These are phyloP conservation scores for Nyctalus aviator DNA, from an alignment of 2,797 vertebrate species.

Conservation along the genomic window DNA sequence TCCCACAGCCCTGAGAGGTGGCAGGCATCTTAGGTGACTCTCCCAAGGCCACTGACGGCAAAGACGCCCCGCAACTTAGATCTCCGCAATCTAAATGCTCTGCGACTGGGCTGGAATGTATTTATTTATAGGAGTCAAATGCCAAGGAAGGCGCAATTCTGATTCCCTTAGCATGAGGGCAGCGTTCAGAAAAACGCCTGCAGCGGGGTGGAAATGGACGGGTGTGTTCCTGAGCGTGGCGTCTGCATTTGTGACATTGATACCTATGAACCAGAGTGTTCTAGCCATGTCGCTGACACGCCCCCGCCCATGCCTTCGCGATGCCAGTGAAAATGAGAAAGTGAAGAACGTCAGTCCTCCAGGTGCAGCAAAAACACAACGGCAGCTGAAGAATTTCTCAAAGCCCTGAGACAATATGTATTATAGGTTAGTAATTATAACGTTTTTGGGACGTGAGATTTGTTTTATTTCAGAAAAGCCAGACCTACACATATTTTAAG, in stretches of 20 bases:
- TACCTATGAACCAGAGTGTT: not conserved
- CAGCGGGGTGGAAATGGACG: not conserved
- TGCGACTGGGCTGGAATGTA: not conserved
- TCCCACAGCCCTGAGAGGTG: not conserved
- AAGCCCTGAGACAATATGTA: not conserved
- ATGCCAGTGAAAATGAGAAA: not conserved
- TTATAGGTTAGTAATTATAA: not conserved
- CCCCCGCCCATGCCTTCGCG: not conserved
- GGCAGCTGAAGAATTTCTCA: not conserved
- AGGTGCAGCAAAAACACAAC: not conserved
- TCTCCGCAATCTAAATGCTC: not conserved
- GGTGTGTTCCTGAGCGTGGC: not conserved
- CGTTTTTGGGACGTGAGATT: not conserved
- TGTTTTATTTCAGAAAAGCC: conserved; percentile 37
- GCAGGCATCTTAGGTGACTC: not conserved
- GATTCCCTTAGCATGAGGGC: not conserved
- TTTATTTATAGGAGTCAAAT: not conserved
- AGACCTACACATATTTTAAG: not conserved
- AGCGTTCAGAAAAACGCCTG: not conserved
- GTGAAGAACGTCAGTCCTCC: not conserved
- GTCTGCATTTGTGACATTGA: not conserved
- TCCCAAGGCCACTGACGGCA: not conserved
- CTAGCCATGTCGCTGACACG: not conserved
- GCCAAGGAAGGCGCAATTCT: not conserved
- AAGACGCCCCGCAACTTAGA: conserved; percentile 1